These are phyloP conservation scores for Philopotamus ludificatus DNA, from an alignment of 1,140 invertebrate species.

Conservation along the genomic window DNA sequence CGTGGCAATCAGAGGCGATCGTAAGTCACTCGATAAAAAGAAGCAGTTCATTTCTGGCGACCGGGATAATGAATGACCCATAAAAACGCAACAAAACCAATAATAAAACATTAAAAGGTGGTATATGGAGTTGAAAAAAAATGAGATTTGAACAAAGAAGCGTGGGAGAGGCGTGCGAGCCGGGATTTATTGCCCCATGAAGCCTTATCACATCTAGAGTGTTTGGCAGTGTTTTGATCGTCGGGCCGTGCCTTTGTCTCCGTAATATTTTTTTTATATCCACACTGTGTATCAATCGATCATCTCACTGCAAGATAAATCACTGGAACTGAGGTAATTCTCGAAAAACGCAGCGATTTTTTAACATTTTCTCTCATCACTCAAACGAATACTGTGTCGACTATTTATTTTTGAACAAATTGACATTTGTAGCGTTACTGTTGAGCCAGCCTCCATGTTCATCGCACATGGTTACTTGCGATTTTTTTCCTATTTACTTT, in stretches of 20 bases:
- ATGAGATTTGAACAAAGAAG: slow-evolving; percentile 27
- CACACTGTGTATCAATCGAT: too few relatives aligned
- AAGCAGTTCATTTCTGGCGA: slow-evolving; percentile 22
- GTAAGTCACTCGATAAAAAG: slow-evolving; percentile 22
- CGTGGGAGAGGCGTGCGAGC: slow-evolving; percentile 27
- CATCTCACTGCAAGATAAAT: too few relatives aligned
- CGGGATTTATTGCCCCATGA: slow-evolving; percentile 31
- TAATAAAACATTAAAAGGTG: slow-evolving; percentile 32
- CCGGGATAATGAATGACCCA: slow-evolving; percentile 29
- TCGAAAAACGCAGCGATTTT: too few relatives aligned
- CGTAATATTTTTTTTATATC: slow-evolving; percentile 2
- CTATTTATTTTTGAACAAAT: too few relatives aligned
- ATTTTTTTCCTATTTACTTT: too few relatives aligned
- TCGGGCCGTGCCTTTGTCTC: slow-evolving; percentile 19
- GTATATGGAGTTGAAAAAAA: slow-evolving; percentile 17
- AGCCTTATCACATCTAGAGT: slow-evolving; percentile 26
- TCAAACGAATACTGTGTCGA: too few relatives aligned
- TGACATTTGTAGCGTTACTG: too few relatives aligned
- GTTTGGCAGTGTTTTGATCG: slow-evolving; percentile 21
- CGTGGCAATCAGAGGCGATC: too few relatives aligned
- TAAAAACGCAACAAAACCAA: slow-evolving; percentile 38
- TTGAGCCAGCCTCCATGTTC: too few relatives aligned
- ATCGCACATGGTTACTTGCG: too few relatives aligned
- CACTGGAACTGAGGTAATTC: too few relatives aligned
- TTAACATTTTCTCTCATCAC: too few relatives aligned